These are phyloP conservation scores for Motacilla tschutschensis DNA, from an alignment of 2,113 vertebrate species.

Conservation along the genomic window DNA sequence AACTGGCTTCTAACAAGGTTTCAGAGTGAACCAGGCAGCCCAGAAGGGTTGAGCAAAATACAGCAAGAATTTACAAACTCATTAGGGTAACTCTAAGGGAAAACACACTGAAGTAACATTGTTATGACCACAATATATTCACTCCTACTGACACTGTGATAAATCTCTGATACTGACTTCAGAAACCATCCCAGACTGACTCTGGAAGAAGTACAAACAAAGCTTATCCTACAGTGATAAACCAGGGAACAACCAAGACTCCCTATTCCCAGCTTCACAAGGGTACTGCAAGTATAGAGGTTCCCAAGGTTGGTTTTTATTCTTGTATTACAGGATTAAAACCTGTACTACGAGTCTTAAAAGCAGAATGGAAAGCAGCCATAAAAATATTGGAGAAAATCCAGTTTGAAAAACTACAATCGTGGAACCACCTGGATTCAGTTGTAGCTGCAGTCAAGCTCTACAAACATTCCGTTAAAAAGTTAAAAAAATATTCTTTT, in stretches of 20 bases:
- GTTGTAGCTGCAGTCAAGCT: background rate
- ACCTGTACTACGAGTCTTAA: background rate
- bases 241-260: background rate
- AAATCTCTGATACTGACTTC: background rate
- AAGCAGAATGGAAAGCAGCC: background rate
- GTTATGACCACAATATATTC: background rate
- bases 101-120: background rate
- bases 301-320: background rate
- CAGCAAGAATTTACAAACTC: background rate
- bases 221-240: background rate
- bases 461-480: background rate
- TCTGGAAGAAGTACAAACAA: background rate
- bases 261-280: background rate
- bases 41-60: background rate
- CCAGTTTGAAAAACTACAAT: background rate
- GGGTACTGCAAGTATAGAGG: background rate
- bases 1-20: background rate
- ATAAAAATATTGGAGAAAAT: slow-evolving; percentile 1
- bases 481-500: background rate
- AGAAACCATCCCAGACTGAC: background rate
- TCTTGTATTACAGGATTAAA: slow-evolving; percentile 16
- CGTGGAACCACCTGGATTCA: background rate
- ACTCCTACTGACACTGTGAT: background rate
- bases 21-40: background rate
- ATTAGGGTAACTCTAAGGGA: background rate